phyloP scores from a whole-genome alignment of 2,797 vertebrate species.

The Galago senegalensis region DNA sequence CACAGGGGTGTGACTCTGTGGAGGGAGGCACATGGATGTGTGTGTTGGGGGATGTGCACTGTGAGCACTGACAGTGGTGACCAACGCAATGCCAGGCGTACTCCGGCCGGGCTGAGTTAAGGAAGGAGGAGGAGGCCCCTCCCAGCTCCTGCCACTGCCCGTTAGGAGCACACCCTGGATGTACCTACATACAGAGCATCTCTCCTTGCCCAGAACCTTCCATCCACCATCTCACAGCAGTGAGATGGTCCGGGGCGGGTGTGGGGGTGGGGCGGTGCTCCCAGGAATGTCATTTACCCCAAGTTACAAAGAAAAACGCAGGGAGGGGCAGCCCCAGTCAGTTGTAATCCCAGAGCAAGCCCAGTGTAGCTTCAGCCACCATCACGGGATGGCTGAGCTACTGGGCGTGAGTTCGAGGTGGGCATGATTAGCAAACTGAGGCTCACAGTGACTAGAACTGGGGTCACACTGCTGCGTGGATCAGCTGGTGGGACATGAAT shows the following conservation, averaged over 20 bases:
- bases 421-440: neutral
- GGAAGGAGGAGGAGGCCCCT: neutral
- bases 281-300: neutral
- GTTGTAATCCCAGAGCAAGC: fast-evolving
- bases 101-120: neutral
- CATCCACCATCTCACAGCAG: neutral
- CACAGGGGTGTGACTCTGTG: neutral
- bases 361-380: neutral
- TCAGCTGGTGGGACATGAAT: neutral
- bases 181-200: neutral
- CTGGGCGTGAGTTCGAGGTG: neutral
- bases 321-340: neutral
- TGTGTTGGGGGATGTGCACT: fast-evolving
- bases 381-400: no score
- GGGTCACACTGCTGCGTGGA: neutral
- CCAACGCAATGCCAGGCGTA: fast-evolving
- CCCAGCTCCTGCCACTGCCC: neutral
- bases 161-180: neutral
- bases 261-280: neutral
- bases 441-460: neutral
- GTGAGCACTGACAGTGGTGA: no score
- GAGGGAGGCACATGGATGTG: neutral
- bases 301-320: neutral
- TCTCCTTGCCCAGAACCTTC: neutral
- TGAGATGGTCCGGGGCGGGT: neutral